A percentile compares a stretch with the other conserved stretches of the same genome.
Conservation (phyloP, 2,888 invertebrate genomes). For the Spilarctia lutea region DNA sequence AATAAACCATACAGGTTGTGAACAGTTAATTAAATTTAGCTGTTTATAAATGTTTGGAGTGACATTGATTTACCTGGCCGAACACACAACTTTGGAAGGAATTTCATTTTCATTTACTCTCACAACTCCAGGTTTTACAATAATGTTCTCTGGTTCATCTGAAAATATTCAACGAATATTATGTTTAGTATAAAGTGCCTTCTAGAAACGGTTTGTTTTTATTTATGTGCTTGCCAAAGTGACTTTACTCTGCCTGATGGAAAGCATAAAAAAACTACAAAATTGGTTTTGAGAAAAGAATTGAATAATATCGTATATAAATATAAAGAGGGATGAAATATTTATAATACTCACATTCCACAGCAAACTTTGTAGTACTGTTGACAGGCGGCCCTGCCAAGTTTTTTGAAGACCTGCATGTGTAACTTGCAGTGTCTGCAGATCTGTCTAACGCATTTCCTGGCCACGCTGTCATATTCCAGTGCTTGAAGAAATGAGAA, state of each 20-base stretch:
- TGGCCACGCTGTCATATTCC: conserved; percentile 96
- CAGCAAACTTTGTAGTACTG: conserved; percentile 94
- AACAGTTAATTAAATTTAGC: neutral
- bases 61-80: conserved; percentile 70
- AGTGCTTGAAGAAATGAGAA: conserved; percentile 82
- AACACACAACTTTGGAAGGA: conserved; percentile 78
- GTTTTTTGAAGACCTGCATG: conserved; percentile 93
- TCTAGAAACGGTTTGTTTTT: no score
- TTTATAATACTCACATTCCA: conserved; percentile 92
- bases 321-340: neutral
- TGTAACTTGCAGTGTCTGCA: conserved; percentile 93
- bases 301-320: no score
- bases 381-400: conserved; percentile 93
- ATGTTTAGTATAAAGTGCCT: no score
- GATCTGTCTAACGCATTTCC: conserved; percentile 91
- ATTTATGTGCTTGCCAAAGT: no score
- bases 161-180: conserved; percentile 74
- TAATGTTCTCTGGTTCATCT: conserved; percentile 93
- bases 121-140: conserved; percentile 86
- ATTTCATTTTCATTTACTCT: conserved; percentile 80
- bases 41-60: neutral
- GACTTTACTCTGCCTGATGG: no score
- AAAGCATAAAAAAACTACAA: no score
- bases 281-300: no score
- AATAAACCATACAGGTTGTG: neutral